phyloP scores from a whole-genome alignment of 2,888 invertebrate genomes.

The Dione vanillae region DNA sequence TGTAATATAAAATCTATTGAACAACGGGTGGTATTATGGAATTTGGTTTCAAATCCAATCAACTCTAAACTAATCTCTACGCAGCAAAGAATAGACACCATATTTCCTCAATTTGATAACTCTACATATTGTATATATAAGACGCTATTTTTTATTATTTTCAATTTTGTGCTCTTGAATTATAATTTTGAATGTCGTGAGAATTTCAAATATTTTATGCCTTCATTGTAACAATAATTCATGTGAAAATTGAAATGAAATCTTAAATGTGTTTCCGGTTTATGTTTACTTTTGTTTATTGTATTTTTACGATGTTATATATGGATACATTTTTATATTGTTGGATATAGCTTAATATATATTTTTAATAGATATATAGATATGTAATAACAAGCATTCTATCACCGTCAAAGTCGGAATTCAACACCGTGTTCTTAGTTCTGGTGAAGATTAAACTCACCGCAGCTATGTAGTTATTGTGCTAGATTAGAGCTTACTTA shows the following conservation, averaged over 20 bases:
- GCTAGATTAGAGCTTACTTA: no score
- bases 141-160: neutral
- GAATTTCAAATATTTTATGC: slow-evolving; percentile 20
- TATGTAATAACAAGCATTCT: no score
- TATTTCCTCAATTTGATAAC: neutral
- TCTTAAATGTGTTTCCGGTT: slow-evolving; percentile 45
- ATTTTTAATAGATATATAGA: no score
- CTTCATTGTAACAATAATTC: slow-evolving; percentile 41
- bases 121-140: neutral
- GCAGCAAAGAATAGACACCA: neutral
- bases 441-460: no score
- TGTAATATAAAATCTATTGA: slow-evolving; percentile 49
- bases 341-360: no score
- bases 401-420: no score
- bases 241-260: slow-evolving; percentile 47
- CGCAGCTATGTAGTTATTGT: no score
- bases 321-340: no score
- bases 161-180: neutral
- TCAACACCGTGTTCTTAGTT: no score
- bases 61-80: slow-evolving; percentile 3
- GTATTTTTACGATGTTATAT: slow-evolving; percentile 1
- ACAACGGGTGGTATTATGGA: slow-evolving; percentile 49
- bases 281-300: slow-evolving; percentile 42
- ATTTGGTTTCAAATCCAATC: slow-evolving; percentile 29
- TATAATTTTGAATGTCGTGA: slow-evolving; percentile 3